These are phyloP conservation scores for Dryocosmus kuriphilus DNA, from an alignment of 2,888 invertebrate genomes.

Conservation along the genomic window DNA sequence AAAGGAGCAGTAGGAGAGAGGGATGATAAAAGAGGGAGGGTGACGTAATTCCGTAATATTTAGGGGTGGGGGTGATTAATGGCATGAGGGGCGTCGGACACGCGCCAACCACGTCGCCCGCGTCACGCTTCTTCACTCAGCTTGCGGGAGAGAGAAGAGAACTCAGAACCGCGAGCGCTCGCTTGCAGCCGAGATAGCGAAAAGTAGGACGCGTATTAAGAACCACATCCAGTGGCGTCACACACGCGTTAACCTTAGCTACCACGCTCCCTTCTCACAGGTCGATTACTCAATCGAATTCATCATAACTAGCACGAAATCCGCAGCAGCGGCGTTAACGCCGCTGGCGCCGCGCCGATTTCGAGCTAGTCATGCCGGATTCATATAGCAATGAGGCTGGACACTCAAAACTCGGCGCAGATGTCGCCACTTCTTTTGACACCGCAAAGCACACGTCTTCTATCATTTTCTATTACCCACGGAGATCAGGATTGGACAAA, in stretches of 20 bases:
- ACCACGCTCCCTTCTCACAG: conserved; percentile 26
- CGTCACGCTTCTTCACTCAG: not conserved
- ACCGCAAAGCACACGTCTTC: too few relatives aligned
- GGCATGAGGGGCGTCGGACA: conserved; percentile 33
- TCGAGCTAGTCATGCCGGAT: too few relatives aligned
- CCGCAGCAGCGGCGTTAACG: conserved; percentile 47
- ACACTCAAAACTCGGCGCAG: too few relatives aligned
- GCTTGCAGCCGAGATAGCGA: conserved; percentile 66
- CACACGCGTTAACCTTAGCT: conserved; percentile 52
- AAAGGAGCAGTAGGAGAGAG: not conserved
- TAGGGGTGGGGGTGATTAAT: not conserved
- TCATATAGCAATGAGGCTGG: too few relatives aligned
- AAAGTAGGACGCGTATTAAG: conserved; percentile 78
- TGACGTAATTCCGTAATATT: conserved; percentile 23
- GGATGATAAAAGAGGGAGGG: conserved; percentile 38
- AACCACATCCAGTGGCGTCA: conserved; percentile 76
- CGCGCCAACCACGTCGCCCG: conserved; percentile 43
- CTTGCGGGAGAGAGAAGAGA: conserved; percentile 41
- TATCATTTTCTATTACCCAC: too few relatives aligned
- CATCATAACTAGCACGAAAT: conserved; percentile 74
- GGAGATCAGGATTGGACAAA: too few relatives aligned
- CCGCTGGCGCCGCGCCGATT: too few relatives aligned
- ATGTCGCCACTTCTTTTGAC: too few relatives aligned
- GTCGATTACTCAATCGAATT: conserved; percentile 75
- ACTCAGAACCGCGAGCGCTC: conserved; percentile 62